Percentiles rank a stretch among this genome's conserved stretches.
Conservation (phyloP, 2,888 invertebrate species). For the Caenorhabditis afra region DNA sequence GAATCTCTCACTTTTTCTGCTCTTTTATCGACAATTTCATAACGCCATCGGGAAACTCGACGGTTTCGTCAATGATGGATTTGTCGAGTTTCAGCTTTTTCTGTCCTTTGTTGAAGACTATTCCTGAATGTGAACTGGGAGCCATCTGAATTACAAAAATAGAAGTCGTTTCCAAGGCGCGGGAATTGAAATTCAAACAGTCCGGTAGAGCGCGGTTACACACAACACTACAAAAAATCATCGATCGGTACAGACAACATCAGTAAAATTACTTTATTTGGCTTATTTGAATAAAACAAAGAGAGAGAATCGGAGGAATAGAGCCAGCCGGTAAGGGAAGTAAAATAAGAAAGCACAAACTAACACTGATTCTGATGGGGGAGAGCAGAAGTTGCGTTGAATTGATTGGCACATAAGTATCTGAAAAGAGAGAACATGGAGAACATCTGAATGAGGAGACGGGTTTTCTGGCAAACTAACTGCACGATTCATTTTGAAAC, state of each 20-base stretch:
- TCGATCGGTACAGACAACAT: no score
- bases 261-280: not conserved
- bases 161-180: not conserved
- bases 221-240: not conserved
- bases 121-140: slow-evolving; percentile 5
- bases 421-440: not conserved
- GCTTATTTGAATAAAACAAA: no score
- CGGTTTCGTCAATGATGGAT: not conserved
- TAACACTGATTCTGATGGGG: no score
- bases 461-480: slow-evolving; percentile 17
- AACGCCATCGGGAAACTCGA: slow-evolving; percentile 32
- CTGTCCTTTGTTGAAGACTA: slow-evolving; percentile 27
- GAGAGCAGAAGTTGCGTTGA: no score
- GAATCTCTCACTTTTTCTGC: slow-evolving; percentile 11
- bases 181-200: slow-evolving; percentile 7
- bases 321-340: no score
- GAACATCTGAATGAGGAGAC: not conserved
- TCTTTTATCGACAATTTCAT: not conserved
- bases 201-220: slow-evolving; percentile 31
- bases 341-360: no score
- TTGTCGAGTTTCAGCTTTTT: slow-evolving; percentile 14
- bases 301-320: no score
- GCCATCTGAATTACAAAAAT: no score
- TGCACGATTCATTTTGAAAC: slow-evolving; percentile 7
- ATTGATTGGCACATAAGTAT: no score